Evolutionary conservation across 2,888 invertebrate genomes (phyloP), one percentile per base, ranked within the genome.

Genomic region (Pseudococcus jackbeardsleyi): DNA sequence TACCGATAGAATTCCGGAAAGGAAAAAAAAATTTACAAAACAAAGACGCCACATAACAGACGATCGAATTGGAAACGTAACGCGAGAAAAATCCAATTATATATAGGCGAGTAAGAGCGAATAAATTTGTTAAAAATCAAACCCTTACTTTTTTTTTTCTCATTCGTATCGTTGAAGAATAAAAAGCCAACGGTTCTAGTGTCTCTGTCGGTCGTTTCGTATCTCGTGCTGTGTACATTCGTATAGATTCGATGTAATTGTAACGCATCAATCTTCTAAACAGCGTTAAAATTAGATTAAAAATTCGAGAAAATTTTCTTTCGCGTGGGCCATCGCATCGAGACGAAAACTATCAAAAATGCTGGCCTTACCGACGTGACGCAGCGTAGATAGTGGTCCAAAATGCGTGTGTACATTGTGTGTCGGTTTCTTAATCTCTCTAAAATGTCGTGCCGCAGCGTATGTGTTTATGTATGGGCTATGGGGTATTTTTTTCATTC

Each of bases 111-210:
- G 22, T 22, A 22, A 64, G 9, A 64, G 8, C 64, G 64, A 64
- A 64, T 64, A 64, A 64, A 64, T 64, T 64, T 64, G 64, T 64
- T 64, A 64, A 64, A 22, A 64, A 64, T 64, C 64, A 64, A 64
- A 64, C 22, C 59, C 59, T 33, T 64, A 22, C 11, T 22, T 64
- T 64, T 64, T 64, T 64, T 19, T 59, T 8, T 8, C 59, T n/a
- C n/a, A 0, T 19, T 59, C 7, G 22, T 64, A 64, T 64, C 64
- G 26, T 3, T 3, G 22, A 7, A 19, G 64, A 9, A 64, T 15
- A 59, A 59, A 19, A 64, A 22, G 8, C 64, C 22, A 22, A 64
- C 64, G 1, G 64, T 12, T 64, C 19, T 22, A 64, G 22, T 22
- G 22, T 64, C 64, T 22, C 64, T 4, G 42, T 42, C 42, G 42